Evolutionary conservation across 2,113 vertebrate species (phyloP).

Genomic region (Zosterops japonicus): DNA sequence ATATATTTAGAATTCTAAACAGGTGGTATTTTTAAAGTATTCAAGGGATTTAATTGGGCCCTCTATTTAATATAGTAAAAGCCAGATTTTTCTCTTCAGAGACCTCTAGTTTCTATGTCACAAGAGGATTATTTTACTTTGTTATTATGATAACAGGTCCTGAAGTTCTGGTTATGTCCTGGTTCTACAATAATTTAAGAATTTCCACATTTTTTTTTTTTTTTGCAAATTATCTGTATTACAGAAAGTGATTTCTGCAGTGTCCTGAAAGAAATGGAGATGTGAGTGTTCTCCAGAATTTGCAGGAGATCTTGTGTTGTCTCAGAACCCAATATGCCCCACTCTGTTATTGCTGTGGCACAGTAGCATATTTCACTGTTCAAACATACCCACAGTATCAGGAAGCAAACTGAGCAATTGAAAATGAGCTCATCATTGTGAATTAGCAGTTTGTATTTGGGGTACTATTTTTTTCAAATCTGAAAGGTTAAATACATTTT

Average conservation of each 20-base stretch:
- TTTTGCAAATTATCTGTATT: neutral
- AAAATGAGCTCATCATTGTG: neutral
- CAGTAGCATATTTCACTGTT: neutral
- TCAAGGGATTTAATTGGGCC: neutral
- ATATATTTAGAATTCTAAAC: neutral
- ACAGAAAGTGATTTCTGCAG: neutral
- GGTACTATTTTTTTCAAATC: neutral
- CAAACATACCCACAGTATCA: neutral
- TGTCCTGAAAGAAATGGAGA: neutral
- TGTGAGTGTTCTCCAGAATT: neutral
- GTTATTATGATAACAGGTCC: neutral
- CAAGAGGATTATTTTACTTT: neutral
- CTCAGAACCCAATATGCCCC: neutral
- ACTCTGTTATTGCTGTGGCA: neutral
- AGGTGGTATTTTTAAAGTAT: neutral
- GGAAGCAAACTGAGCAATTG: neutral
- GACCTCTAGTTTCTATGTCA: neutral
- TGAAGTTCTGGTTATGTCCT: neutral
- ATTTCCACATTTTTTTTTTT: neutral
- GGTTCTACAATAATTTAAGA: neutral
- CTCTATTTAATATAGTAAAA: neutral
- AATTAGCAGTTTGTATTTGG: neutral
- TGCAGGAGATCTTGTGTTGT: neutral
- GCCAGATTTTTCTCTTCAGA: neutral
- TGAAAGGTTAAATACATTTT: neutral